Evolutionary conservation across 2,888 invertebrate genomes (phyloP).

Genomic region (Rhagium mordax): DNA sequence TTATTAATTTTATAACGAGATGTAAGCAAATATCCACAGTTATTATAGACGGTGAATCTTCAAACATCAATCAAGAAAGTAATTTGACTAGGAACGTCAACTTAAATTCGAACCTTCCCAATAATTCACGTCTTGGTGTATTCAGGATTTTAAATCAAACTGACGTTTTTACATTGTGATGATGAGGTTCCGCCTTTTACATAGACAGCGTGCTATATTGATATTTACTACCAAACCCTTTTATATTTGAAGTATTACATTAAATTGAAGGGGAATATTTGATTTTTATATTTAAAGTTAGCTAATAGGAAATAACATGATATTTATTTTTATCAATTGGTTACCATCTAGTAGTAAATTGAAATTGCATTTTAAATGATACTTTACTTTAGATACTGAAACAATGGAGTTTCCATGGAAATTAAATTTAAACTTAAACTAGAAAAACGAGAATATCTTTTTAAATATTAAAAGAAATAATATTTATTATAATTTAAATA

Average conservation of each 20-base stretch:
- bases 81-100: constrained; percentile 9
- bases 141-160: neutral
- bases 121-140: neutral
- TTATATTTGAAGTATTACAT: neutral
- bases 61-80: constrained; percentile 9
- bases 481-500: too few species aligned
- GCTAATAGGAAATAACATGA: neutral
- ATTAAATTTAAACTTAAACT: too few species aligned
- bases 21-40: neutral
- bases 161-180: neutral
- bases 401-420: too few species aligned
- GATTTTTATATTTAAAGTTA: neutral
- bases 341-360: too few species aligned
- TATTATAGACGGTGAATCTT: constrained; percentile 1
- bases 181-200: neutral
- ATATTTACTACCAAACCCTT: neutral
- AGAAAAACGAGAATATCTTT: too few species aligned
- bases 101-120: neutral
- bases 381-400: too few species aligned
- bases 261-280: neutral
- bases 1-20: constrained; percentile 10
- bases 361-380: too few species aligned
- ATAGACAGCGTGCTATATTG: neutral
- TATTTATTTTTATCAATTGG: too few species aligned
- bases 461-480: too few species aligned